Conservation (phyloP, 2,113 vertebrate genomes). For the Psittacula cyanocephala region DNA sequence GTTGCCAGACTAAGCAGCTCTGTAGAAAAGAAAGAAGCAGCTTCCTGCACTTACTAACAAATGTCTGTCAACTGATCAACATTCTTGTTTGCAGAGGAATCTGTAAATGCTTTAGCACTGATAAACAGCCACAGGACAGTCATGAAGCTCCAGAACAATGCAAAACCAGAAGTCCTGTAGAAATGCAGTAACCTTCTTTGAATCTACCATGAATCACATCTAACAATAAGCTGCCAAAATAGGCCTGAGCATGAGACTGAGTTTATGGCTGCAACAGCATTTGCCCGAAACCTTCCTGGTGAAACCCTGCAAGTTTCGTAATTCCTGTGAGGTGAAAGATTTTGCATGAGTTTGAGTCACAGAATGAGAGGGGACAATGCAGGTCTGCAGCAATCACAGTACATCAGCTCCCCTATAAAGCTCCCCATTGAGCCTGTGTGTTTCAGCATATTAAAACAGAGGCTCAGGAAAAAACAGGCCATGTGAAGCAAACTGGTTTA, state of each 20-base stretch:
- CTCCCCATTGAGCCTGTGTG: background rate
- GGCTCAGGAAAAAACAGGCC: background rate
- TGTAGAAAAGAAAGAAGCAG: background rate
- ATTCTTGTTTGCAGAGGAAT: background rate
- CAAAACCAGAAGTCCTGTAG: background rate
- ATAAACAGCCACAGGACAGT: background rate
- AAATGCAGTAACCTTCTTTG: background rate
- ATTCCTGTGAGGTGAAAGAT: background rate
- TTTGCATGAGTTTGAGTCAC: background rate
- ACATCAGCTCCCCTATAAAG: background rate
- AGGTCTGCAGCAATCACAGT: rapidly evolving
- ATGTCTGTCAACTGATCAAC: background rate
- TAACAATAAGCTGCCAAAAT: background rate
- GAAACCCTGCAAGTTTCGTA: background rate
- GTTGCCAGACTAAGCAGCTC: background rate
- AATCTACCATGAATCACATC: background rate
- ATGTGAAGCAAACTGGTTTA: background rate
- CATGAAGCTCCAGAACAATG: background rate
- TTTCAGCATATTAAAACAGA: background rate
- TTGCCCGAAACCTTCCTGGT: background rate
- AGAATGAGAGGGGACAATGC: background rate
- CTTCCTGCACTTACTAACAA: background rate
- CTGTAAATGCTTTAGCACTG: background rate
- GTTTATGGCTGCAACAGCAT: background rate
- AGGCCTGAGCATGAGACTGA: background rate